Base-by-base conservation (phyloP, 2,113 vertebrate species). In the Bufo gargarizans region DNA sequence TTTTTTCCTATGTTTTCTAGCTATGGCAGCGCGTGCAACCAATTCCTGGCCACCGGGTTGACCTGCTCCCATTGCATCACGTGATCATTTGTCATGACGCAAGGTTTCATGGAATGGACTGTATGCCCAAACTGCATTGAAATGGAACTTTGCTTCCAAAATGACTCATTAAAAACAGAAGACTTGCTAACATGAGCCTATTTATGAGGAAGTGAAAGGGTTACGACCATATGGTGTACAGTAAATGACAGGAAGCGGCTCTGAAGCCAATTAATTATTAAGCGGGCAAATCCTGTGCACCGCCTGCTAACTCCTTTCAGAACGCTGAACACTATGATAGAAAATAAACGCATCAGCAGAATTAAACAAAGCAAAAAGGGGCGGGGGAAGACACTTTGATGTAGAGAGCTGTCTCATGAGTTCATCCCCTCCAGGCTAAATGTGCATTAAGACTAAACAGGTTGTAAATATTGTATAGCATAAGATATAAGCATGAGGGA, bases 181-280 rank as follows among this genome's bases (percentile, higher is more conserved):
- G 72, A 76, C 16, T 47, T 19, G 47, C 22, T 69, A 83, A 50
- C 17, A 11, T 69, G 20, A 53, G n/a, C 47, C 63, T 83, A 20
- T 50, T 53, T 53, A 69, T 47, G 7, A 14, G 12, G 81, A 53
- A 82, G 20, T 67, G 45, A 84, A 84, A 43, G 47, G 53, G 82
- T 69, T 84, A 53, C 82, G 55, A 33, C 63, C 63, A 76, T 76
- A 85, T 72, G 71, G 22, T 76, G 19, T 19, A 74, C 59, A 58
- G 22, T 58, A 58, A 85, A 72, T 22, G 71, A 59, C 13, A 47
- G 49, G 84, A 77, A 78, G n/a, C 22, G 6, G 45, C 74, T 78
- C 72, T 63, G n/a, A 61, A 49, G 45, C 43, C 67, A 78, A 45
- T 87, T 20, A 87, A 87, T 87, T 69, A 87, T 87, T 87, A 67